Conservation (phyloP, 2,888 invertebrate genomes). For the Fabriciana adippe region DNA sequence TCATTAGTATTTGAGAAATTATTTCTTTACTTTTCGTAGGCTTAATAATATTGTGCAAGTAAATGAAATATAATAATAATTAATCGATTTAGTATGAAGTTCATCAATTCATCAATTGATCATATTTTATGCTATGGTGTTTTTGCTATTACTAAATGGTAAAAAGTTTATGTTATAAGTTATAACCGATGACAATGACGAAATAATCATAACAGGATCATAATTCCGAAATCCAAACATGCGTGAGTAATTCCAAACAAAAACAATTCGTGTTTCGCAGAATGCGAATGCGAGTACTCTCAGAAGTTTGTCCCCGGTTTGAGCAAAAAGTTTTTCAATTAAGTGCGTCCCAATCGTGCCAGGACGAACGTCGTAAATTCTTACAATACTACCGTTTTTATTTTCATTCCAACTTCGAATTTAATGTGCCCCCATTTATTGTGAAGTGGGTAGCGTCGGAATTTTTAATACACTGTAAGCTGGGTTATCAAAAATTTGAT, state of each 20-base stretch:
- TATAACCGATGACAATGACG: not conserved
- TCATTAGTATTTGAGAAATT: too few relatives aligned
- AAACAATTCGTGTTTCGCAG: conserved; percentile 63
- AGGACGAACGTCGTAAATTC: conserved; percentile 40
- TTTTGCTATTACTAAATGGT: too few relatives aligned
- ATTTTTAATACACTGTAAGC: conserved; percentile 36
- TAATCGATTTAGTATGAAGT: too few relatives aligned
- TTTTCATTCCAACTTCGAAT: conserved; percentile 39
- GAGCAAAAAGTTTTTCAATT: conserved; percentile 71
- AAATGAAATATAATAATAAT: too few relatives aligned
- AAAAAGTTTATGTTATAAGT: too few relatives aligned
- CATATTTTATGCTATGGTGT: too few relatives aligned
- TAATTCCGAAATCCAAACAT: conserved; percentile 39
- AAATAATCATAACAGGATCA: conserved; percentile 6
- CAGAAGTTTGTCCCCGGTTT: conserved; percentile 43
- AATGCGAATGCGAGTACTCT: conserved; percentile 54
- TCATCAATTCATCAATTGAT: too few relatives aligned
- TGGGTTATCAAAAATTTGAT: conserved; percentile 28
- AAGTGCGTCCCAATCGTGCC: conserved; percentile 49
- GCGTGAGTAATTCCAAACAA: conserved; percentile 54
- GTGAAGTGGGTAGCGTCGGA: conserved; percentile 28
- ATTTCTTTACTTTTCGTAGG: too few relatives aligned
- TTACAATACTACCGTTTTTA: conserved; percentile 38
- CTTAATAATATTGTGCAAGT: too few relatives aligned
- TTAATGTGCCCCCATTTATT: conserved; percentile 29